Conservation (phyloP, 2,797 vertebrate genomes). For the Spea hammondii region DNA sequence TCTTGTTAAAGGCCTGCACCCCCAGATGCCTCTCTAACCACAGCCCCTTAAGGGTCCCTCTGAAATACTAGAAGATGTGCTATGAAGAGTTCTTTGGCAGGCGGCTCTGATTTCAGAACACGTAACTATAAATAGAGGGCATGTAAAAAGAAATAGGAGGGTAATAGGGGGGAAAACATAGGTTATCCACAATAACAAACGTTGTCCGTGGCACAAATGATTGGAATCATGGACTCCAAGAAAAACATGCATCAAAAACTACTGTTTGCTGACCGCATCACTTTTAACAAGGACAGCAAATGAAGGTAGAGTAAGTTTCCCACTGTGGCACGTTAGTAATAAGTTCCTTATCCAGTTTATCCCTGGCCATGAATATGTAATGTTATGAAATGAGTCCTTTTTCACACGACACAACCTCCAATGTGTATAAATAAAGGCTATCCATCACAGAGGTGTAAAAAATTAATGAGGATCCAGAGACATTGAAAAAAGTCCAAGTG, state of each 20-base stretch:
- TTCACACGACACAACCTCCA: conserved; percentile 88
- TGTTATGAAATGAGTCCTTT: conserved; percentile 96
- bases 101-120: too few relatives aligned
- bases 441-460: conserved; percentile 91
- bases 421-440: conserved; percentile 98
- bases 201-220: not conserved
- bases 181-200: too few relatives aligned
- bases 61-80: too few relatives aligned
- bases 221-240: not conserved
- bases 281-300: conserved; percentile 84
- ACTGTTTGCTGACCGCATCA: conserved; percentile 81
- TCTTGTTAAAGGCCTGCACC: too few relatives aligned
- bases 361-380: conserved; percentile 99
- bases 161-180: too few relatives aligned
- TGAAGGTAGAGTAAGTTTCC: conserved; percentile 83
- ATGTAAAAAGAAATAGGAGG: too few relatives aligned
- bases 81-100: too few relatives aligned
- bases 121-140: too few relatives aligned
- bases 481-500: conserved; percentile 60
- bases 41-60: too few relatives aligned
- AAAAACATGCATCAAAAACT: conserved; percentile 54
- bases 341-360: conserved; percentile 89
- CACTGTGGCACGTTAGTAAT: conserved; percentile 98
- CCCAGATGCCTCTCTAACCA: too few relatives aligned
- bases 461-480: conserved; percentile 88